These are phyloP conservation scores for Hybognathus amarus DNA, from an alignment of 2,797 vertebrate genomes.

Conservation along the genomic window DNA sequence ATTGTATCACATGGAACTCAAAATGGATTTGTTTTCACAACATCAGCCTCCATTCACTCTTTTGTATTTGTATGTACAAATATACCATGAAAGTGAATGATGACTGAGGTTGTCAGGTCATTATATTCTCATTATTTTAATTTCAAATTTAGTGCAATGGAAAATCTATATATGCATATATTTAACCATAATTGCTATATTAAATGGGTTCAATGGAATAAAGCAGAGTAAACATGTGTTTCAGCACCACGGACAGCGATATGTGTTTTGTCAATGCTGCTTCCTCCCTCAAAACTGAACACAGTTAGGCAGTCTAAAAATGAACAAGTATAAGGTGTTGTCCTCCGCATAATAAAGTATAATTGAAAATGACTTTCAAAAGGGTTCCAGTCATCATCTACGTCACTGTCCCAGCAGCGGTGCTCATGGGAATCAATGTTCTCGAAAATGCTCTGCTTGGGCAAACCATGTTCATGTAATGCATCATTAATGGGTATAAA, in stretches of 20 bases:
- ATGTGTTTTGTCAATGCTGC: neutral
- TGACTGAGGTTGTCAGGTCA: neutral
- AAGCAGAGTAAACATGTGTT: constrained; percentile 52
- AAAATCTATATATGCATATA: neutral
- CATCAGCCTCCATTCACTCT: neutral
- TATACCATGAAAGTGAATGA: neutral
- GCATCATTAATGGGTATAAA: neutral
- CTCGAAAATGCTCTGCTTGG: constrained; percentile 9
- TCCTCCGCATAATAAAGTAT: neutral
- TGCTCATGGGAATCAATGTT: constrained; percentile 25
- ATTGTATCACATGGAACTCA: neutral
- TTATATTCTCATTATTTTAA: neutral
- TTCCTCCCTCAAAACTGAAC: constrained; percentile 63
- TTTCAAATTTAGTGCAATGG: neutral
- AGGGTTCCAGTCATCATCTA: neutral
- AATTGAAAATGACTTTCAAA: neutral
- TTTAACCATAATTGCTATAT: neutral
- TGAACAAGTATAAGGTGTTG: neutral
- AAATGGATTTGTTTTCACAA: neutral
- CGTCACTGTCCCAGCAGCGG: constrained; percentile 6
- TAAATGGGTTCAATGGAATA: neutral
- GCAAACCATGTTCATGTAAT: neutral
- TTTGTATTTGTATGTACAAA: neutral
- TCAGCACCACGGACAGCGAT: constrained; percentile 76
- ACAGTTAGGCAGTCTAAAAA: neutral